Conservation (phyloP, 2,113 vertebrate genomes). For the Pipra filicauda region DNA sequence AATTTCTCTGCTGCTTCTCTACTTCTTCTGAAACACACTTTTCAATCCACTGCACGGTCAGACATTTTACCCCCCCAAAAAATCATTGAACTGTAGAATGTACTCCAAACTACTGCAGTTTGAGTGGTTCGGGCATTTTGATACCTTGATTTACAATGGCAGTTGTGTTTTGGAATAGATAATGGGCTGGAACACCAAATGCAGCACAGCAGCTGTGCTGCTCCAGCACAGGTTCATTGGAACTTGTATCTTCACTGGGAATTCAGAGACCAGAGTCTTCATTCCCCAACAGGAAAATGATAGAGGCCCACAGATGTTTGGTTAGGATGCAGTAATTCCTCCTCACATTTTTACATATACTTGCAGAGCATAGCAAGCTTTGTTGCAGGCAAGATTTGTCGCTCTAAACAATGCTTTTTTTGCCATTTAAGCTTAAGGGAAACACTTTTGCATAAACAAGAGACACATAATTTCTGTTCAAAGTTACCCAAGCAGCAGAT, state of each 20-base stretch:
- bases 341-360: not conserved
- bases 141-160: not conserved
- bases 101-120: not conserved
- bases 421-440: not conserved
- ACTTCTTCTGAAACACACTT: not conserved
- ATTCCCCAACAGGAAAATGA: not conserved
- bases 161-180: not conserved
- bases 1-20: not conserved
- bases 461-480: not conserved
- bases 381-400: not conserved
- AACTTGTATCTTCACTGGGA: not conserved
- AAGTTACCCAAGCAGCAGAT: not conserved
- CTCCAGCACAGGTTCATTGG: not conserved
- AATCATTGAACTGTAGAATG: not conserved
- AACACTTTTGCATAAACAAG: not conserved
- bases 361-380: not conserved
- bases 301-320: not conserved
- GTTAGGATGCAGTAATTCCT: not conserved
- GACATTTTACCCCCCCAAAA: not conserved
- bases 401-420: not conserved
- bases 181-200: not conserved
- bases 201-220: not conserved
- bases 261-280: not conserved
- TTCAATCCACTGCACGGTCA: not conserved
- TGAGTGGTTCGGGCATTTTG: not conserved